phyloP scores from a whole-genome alignment of 2,797 vertebrate genomes.

The Hydrocynus forskahlii region DNA sequence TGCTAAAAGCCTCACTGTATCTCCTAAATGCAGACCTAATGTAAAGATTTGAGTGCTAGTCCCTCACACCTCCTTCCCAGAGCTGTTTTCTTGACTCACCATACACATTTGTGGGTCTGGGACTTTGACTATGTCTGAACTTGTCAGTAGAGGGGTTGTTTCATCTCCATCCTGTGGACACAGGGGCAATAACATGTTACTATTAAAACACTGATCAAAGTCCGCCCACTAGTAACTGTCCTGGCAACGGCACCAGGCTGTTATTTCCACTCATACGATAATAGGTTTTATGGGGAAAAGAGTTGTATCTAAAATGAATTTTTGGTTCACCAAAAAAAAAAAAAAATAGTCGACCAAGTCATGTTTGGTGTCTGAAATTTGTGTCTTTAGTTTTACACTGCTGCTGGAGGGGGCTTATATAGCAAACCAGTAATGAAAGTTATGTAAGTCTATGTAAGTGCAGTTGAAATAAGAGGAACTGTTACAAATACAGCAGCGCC shows the following conservation, averaged over 20 bases:
- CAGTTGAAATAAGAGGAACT: too few relatives aligned
- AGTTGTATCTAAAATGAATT: too few relatives aligned
- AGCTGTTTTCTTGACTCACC: slow-evolving; percentile 76
- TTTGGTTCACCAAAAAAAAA: neutral
- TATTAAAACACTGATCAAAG: slow-evolving; percentile 1
- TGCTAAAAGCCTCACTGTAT: neutral
- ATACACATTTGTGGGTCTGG: slow-evolving; percentile 98
- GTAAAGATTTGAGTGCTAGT: neutral
- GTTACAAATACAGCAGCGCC: too few relatives aligned
- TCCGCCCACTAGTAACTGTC: neutral
- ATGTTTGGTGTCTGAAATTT: too few relatives aligned
- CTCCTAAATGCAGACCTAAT: neutral
- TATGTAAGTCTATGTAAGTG: too few relatives aligned
- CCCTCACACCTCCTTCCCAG: neutral
- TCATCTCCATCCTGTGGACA: slow-evolving; percentile 90
- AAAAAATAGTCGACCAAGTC: too few relatives aligned
- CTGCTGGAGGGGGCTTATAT: too few relatives aligned
- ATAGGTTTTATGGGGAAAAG: neutral
- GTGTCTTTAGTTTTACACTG: too few relatives aligned
- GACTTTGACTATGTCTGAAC: slow-evolving; percentile 95
- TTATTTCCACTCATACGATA: neutral
- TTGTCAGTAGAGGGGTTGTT: slow-evolving; percentile 84
- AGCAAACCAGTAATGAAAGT: too few relatives aligned
- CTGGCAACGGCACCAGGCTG: neutral
- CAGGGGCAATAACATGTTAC: neutral